Conservation (phyloP, 1,140 invertebrate genomes). For the Drosophila busckii region DNA sequence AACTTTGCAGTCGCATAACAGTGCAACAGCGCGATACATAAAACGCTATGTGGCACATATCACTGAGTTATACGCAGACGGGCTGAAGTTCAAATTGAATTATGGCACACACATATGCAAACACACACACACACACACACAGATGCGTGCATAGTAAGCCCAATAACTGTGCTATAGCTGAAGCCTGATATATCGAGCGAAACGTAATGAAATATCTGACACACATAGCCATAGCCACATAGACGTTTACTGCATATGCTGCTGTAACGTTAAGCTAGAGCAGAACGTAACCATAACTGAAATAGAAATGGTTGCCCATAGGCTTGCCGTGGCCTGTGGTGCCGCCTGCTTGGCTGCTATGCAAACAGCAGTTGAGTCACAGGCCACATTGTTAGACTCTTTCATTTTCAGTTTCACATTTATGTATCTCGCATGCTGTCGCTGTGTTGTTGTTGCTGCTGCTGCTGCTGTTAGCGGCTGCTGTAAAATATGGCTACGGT, state of each 20-base stretch:
- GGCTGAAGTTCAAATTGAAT: conserved; percentile 62
- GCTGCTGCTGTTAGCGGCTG: conserved; percentile 57
- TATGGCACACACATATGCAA: conserved; percentile 45
- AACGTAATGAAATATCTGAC: conserved; percentile 72
- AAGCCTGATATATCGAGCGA: conserved; percentile 67
- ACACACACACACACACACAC: conserved; percentile 3
- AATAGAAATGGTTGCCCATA: conserved; percentile 28
- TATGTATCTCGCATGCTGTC: conserved; percentile 44
- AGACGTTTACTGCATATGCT: conserved; percentile 10
- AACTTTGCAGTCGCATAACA: conserved; percentile 67
- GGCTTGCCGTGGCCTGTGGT: neutral
- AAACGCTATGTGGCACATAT: conserved; percentile 55
- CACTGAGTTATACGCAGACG: conserved; percentile 51
- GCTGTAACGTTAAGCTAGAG: conserved; percentile 36
- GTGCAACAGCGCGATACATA: conserved; percentile 47
- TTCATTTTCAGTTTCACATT: conserved; percentile 70
- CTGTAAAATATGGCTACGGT: conserved; percentile 68
- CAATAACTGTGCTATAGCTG: conserved; percentile 4
- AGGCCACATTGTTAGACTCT: conserved; percentile 67
- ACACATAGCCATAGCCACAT: conserved; percentile 63
- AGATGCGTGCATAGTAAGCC: neutral
- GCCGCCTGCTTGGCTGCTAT: conserved; percentile 9
- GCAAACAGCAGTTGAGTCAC: conserved; percentile 23
- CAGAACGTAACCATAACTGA: conserved; percentile 44
- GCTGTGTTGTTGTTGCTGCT: conserved; percentile 22